These are phyloP conservation scores for Thelaira solivaga DNA, from an alignment of 2,888 invertebrate genomes.

Conservation along the genomic window DNA sequence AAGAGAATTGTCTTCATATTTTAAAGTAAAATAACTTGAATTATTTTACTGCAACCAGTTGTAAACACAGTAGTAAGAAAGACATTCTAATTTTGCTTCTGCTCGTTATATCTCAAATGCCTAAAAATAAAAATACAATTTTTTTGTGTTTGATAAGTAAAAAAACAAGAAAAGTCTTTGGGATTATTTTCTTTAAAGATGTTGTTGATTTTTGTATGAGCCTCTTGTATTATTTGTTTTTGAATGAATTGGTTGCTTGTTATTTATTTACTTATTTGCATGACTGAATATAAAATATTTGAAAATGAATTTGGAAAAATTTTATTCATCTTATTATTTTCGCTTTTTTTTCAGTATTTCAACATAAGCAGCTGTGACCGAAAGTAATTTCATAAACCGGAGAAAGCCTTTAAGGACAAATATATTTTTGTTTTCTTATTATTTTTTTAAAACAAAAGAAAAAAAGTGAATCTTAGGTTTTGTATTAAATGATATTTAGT, in stretches of 20 bases:
- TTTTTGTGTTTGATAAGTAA: too few species aligned
- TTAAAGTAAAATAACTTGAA: too few species aligned
- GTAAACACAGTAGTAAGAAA: too few species aligned
- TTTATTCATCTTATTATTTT: not conserved
- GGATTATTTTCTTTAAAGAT: not conserved
- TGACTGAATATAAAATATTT: constrained; percentile 53
- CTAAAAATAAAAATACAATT: too few species aligned
- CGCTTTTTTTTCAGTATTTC: not conserved
- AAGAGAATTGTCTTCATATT: too few species aligned
- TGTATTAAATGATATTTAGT: too few species aligned
- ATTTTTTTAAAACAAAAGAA: not conserved
- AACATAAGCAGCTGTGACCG: constrained; percentile 34
- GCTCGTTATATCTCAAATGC: too few species aligned
- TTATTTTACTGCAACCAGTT: too few species aligned
- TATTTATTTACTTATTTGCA: constrained; percentile 56
- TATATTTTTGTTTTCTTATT: not conserved
- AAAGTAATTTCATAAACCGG: not conserved
- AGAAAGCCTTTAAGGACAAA: not conserved
- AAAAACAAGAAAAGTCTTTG: too few species aligned
- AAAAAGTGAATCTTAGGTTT: too few species aligned
- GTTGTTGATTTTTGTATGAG: not conserved
- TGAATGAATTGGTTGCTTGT: constrained; percentile 40
- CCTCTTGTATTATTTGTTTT: not conserved
- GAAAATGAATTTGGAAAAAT: constrained; percentile 37
- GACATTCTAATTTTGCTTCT: too few species aligned